Base-by-base conservation (phyloP, 2,113 vertebrate genomes). In the Gila orcuttii region DNA sequence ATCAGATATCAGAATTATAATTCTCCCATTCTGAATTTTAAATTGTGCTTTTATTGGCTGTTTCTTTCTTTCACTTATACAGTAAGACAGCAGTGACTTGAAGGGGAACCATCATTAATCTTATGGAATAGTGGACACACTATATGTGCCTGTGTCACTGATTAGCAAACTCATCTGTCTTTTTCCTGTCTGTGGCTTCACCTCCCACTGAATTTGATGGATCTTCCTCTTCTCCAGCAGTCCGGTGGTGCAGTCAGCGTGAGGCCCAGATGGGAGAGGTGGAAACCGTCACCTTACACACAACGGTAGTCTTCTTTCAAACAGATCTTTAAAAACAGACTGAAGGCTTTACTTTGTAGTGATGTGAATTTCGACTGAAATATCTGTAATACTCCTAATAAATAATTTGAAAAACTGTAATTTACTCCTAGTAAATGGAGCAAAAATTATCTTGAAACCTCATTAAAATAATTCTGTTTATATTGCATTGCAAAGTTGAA, bases 111-210 rank as follows among this genome's bases (percentile, higher is more conserved):
- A 66, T 79, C 52, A 84, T 89, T 87, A 83, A 85, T 82, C 79
- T 87, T 76, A 69, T 12, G 33, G 23, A 86, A 77, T 77, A 76
- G 68, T 42, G 76, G 82, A 77, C 69, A 55, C 69, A 55, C 71
- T 87, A 50, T 85, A 71, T 88, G 73, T 81, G 84, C 62, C 77
- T 36, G 42, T 85, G 78, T 79, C 77, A 73, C 87, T 86, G 77
- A 89, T 88, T 89, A 86, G 73, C 81, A 78, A 82, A 85, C 33
- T 86, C 86, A 89, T 87, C 85, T 78, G 77, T 71, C 86, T 89
- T 86, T 87, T 78, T 39, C n/a, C 64, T 47, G 83, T 89, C 86
- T 74, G 33, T 78, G 62, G 11, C 78, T 82, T 73, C 62, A 81
- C 77, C 78, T 87, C 71, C 82, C 83, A 79, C 89, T 82, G 86